Percentiles rank a stretch among this genome's conserved stretches.
Conservation (phyloP, 2,888 invertebrate species). For the Drosophila cognata region DNA sequence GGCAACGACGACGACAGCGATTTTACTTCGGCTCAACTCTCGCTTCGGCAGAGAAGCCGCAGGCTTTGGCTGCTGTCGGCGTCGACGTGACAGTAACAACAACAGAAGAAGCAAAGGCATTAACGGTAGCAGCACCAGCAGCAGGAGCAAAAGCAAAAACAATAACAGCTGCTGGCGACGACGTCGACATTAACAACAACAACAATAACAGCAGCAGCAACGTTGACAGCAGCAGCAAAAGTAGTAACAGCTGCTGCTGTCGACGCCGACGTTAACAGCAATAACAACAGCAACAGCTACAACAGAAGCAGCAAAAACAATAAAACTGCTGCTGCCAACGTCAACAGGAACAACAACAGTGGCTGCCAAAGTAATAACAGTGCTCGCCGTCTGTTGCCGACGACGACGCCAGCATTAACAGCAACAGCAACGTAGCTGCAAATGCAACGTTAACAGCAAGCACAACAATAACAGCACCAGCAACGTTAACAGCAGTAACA, state of each 20-base stretch:
- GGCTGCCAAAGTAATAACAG: not conserved
- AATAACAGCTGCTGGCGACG: slow-evolving; percentile 37
- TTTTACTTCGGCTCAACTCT: slow-evolving; percentile 18
- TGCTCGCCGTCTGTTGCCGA: not conserved
- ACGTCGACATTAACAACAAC: slow-evolving; percentile 28
- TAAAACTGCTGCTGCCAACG: not conserved
- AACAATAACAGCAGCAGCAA: not conserved
- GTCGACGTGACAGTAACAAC: slow-evolving; percentile 37
- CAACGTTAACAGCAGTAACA: not conserved
- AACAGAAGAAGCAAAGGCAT: not conserved
- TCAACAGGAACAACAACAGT: not conserved
- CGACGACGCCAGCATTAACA: not conserved
- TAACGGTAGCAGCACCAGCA: not conserved
- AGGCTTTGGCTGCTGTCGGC: slow-evolving; percentile 58
- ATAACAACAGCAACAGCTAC: not conserved
- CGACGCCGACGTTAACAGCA: not conserved
- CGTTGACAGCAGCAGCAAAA: not conserved
- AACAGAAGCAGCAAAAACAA: not conserved
- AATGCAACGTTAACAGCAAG: not conserved
- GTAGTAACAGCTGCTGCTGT: not conserved
- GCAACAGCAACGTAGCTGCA: not conserved
- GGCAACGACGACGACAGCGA: slow-evolving; percentile 46
- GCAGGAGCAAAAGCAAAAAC: not conserved
- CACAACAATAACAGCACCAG: not conserved
- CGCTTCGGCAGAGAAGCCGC: slow-evolving; percentile 29